Evolutionary conservation across 2,113 vertebrate genomes (phyloP), one percentile per base, ranked within the genome.

Genomic region (Alethe diademata): DNA sequence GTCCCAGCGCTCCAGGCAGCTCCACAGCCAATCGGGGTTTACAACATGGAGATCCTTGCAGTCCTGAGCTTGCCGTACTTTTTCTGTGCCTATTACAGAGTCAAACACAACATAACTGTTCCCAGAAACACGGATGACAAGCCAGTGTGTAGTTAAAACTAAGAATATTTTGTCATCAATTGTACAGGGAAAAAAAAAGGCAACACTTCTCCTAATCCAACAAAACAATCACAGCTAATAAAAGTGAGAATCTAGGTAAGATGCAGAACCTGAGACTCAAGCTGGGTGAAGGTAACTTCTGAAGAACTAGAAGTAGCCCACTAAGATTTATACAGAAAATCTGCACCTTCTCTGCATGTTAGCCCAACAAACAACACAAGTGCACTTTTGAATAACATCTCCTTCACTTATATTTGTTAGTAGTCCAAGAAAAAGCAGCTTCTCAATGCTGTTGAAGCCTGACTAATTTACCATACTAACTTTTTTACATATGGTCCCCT

Each of bases 11-110:
- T 99, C 99, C 93, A 99, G 97, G 85, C 99, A 99, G 97, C 98
- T 99, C 99, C 99, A 99, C 73, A 99, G 98, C 99, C 99, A 99
- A 40, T 99, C 99, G 0, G 99, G 99, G 92, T 98, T 99, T 83
- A 99, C 99, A 71, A 99, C 98, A 2, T 99, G 97, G 42, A 99
- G 98, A 76, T 98, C 98, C 85, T 98, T 98, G 85, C 98, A 99
- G 71, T 98, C 98, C 92, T 98, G 98, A 8, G 99, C 99, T 96
- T 99, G 99, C 8, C 98, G 98, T 12, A 99, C 99, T 97, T 99
- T 99, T 96, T 99, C 99, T 3, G 99, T 99, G 88, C 99, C 99
- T 99, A 91, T 18, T 25, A 60, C 23, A 6, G 53, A 82, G 64
- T 64, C 45, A 86, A 92, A 80, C 19, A 57, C 5, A 86, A 88